Evolutionary conservation across 2,113 vertebrate species (phyloP).

Genomic region (Phoenicopterus ruber): DNA sequence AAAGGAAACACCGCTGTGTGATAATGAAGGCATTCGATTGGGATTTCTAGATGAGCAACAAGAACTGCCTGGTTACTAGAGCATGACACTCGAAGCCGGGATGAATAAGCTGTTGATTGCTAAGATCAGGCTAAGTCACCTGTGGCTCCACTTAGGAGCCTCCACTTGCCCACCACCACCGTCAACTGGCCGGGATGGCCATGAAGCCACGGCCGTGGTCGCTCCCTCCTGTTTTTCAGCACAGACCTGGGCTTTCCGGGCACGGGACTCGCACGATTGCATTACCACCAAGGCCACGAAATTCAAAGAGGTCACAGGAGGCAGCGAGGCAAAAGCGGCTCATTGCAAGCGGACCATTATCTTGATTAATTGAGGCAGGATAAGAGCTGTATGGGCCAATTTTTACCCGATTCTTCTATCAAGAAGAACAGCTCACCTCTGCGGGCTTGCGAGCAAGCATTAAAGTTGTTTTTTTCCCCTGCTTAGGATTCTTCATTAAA

Average conservation of each 20-base stretch:
- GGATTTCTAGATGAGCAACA: constrained; percentile 43
- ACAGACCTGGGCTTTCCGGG: not conserved
- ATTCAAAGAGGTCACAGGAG: not conserved
- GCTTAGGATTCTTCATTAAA: not conserved
- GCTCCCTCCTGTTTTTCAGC: not conserved
- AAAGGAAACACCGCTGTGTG: constrained; percentile 43
- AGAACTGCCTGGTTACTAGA: constrained; percentile 29
- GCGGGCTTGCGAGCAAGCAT: not conserved
- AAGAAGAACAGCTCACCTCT: not conserved
- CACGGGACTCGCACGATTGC: fast-evolving
- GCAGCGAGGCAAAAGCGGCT: not conserved
- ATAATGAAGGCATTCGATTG: constrained; percentile 42
- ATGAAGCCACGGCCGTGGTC: fast-evolving
- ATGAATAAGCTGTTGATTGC: constrained; percentile 20
- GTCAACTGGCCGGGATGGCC: fast-evolving
- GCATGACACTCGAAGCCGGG: not conserved
- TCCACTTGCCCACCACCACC: not conserved
- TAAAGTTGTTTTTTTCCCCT: not conserved
- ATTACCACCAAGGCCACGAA: fast-evolving
- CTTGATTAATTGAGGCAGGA: not conserved
- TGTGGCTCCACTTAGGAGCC: not conserved
- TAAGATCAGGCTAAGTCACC: not conserved
- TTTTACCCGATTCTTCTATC: not conserved
- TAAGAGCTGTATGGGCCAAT: not conserved
- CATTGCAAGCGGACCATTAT: not conserved